These are phyloP conservation scores for Macrotus californicus DNA, from an alignment of 2,113 vertebrate species.

Conservation along the genomic window DNA sequence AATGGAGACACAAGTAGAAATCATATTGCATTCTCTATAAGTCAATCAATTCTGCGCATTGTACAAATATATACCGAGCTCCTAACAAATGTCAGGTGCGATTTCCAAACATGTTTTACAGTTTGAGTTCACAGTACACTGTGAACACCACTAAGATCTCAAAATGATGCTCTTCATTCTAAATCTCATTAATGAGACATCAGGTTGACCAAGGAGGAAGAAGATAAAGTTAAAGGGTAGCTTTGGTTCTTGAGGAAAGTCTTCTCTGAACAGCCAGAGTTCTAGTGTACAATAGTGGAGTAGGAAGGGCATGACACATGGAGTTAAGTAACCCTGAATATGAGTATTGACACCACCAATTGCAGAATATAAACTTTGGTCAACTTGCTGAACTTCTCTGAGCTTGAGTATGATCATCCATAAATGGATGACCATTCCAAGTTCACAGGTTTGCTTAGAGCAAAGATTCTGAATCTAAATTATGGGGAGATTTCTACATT, in stretches of 20 bases:
- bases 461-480: not conserved
- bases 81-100: not conserved
- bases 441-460: not conserved
- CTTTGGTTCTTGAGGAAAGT: not conserved
- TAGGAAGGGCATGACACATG: not conserved
- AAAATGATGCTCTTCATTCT: not conserved
- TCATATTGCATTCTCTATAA: not conserved
- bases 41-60: not conserved
- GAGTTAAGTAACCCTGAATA: not conserved
- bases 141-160: not conserved
- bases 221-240: not conserved
- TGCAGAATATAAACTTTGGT: not conserved
- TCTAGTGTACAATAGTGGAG: not conserved
- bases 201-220: not conserved
- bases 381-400: not conserved
- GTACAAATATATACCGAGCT: not conserved
- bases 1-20: not conserved
- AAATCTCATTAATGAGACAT: not conserved
- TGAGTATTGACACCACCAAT: not conserved
- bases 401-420: not conserved
- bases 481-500: not conserved
- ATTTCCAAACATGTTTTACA: not conserved
- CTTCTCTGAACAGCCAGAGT: not conserved
- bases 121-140: not conserved
- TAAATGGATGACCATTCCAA: not conserved